Percentiles rank a stretch among this genome's conserved stretches.
phyloP scores from a whole-genome alignment of 2,113 vertebrate species.

The Aspiorhynchus laticeps region DNA sequence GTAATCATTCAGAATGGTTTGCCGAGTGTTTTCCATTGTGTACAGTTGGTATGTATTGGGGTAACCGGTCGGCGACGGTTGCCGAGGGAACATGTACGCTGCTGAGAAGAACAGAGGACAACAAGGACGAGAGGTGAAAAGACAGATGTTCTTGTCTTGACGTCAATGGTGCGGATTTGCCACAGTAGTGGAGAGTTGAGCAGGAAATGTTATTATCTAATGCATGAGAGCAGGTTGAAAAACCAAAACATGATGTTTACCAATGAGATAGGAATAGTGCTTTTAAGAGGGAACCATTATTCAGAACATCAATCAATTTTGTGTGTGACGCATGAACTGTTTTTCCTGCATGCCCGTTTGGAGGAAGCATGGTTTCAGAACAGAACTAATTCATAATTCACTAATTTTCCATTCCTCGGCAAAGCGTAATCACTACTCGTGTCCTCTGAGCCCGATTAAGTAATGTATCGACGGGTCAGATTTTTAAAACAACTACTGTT shows the following conservation, averaged over 20 bases:
- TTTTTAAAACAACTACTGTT: neutral
- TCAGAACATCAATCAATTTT: conserved; percentile 2
- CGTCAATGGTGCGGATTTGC: conserved; percentile 46
- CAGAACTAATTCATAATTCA: conserved; percentile 20
- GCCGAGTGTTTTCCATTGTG: conserved; percentile 97
- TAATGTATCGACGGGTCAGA: neutral
- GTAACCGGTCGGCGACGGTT: conserved; percentile 92
- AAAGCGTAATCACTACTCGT: neutral
- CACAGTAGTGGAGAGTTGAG: neutral
- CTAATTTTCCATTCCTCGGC: neutral
- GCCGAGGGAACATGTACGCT: conserved; percentile 95
- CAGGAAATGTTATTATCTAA: neutral
- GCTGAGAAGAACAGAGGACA: conserved; percentile 59
- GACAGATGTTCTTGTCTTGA: conserved; percentile 55
- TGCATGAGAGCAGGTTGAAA: conserved; percentile 23
- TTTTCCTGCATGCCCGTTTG: neutral
- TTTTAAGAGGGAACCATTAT: conserved; percentile 7
- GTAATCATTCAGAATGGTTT: conserved; percentile 98
- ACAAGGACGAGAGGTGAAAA: conserved; percentile 49
- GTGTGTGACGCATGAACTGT: conserved; percentile 25
- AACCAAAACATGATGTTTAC: conserved; percentile 33
- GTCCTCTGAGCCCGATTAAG: neutral
- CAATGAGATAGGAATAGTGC: conserved; percentile 9
- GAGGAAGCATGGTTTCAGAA: neutral
- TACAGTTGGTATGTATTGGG: conserved; percentile 97